Conservation (phyloP, 2,888 invertebrate species). For the Folsomia candida region DNA sequence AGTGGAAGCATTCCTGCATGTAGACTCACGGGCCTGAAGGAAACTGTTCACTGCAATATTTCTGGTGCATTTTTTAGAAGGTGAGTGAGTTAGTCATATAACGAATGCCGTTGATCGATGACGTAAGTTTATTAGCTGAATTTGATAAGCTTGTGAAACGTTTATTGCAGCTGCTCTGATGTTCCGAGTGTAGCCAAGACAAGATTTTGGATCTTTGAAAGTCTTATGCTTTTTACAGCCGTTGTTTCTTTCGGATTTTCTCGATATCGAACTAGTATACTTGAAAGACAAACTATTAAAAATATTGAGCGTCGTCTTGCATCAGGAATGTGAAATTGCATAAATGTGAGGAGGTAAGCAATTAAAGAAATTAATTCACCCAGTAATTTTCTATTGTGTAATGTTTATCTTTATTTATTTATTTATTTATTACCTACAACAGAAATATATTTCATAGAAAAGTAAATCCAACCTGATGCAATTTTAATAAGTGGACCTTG, state of each 20-base stretch:
- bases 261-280: conserved; percentile 64
- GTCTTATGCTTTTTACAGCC: conserved; percentile 66
- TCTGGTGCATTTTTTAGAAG: conserved; percentile 74
- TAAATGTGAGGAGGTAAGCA: too few relatives aligned
- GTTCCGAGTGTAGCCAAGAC: conserved; percentile 60
- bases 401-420: too few relatives aligned
- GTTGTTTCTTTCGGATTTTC: conserved; percentile 66
- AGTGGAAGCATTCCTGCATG: conserved; percentile 80
- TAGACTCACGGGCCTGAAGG: conserved; percentile 77
- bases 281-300: conserved; percentile 67
- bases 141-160: too few relatives aligned
- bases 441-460: too few relatives aligned
- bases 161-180: conserved; percentile 18
- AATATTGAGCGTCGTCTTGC: conserved; percentile 70
- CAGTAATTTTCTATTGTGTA: too few relatives aligned
- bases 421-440: too few relatives aligned
- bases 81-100: too few relatives aligned
- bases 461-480: too few relatives aligned
- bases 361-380: too few relatives aligned
- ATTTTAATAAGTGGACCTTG: too few relatives aligned
- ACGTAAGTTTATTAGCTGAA: too few relatives aligned
- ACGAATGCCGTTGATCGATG: too few relatives aligned
- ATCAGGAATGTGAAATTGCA: conserved; percentile 59
- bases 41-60: conserved; percentile 73
- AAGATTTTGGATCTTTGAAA: conserved; percentile 79